Percentiles rank a stretch among this genome's conserved stretches.
Conservation (phyloP, 2,113 vertebrate genomes). For the Xiphorhynchus elegans region DNA sequence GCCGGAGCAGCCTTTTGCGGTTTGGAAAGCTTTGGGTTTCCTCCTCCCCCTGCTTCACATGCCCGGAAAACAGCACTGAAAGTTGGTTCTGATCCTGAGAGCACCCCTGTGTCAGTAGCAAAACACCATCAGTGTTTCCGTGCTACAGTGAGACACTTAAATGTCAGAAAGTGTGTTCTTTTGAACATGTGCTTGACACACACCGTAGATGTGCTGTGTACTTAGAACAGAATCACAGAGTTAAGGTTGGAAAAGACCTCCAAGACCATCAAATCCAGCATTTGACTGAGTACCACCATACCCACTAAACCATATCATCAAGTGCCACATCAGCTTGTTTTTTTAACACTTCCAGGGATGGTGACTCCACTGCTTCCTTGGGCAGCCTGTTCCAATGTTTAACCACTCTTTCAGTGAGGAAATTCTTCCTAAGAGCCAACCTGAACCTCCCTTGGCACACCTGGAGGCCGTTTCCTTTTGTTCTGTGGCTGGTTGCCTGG, state of each 20-base stretch:
- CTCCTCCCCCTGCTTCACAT: not conserved
- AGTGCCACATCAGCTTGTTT: not conserved
- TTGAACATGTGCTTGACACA: accelerated
- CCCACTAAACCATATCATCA: not conserved
- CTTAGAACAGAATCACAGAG: not conserved
- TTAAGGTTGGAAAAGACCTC: not conserved
- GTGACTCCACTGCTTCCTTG: not conserved
- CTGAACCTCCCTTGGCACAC: not conserved
- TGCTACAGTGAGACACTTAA: not conserved
- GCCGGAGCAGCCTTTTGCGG: not conserved
- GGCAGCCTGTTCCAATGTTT: not conserved
- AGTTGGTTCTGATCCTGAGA: not conserved
- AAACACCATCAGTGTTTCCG: not conserved
- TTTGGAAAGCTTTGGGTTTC: not conserved
- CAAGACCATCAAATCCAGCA: not conserved
- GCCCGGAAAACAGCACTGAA: not conserved
- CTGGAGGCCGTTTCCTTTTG: not conserved
- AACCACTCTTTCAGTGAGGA: not conserved
- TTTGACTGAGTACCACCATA: not conserved
- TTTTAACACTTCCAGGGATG: not conserved
- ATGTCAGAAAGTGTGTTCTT: not conserved
- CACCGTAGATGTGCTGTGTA: accelerated
- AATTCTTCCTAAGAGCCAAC: not conserved
- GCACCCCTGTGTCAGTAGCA: not conserved
- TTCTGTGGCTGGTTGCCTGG: not conserved